Evolutionary conservation across 2,113 vertebrate genomes (phyloP).

Genomic region (Varanus salvator): DNA sequence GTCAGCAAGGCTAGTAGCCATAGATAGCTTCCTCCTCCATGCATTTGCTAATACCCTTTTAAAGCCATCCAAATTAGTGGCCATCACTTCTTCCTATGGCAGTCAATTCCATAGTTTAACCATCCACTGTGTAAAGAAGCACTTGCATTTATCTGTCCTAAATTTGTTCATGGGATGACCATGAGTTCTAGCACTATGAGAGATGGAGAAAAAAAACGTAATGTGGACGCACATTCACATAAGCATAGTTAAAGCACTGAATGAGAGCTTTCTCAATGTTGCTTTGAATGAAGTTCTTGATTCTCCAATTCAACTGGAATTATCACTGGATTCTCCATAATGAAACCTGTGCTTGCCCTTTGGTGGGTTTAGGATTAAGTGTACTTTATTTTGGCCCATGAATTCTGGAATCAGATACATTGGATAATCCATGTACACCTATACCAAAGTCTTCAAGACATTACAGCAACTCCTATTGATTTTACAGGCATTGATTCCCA

Average conservation of each 20-base stretch:
- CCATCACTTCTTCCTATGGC: too few species aligned
- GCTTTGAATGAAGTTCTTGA: background rate
- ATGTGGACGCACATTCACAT: background rate
- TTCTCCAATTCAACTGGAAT: background rate
- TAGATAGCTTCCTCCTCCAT: too few species aligned
- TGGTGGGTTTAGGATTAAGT: background rate
- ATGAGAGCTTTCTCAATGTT: background rate
- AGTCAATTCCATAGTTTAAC: too few species aligned
- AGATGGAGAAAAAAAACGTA: background rate
- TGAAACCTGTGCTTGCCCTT: background rate
- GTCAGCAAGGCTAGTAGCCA: too few species aligned
- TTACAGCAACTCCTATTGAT: background rate
- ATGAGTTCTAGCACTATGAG: too few species aligned
- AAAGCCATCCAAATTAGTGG: too few species aligned
- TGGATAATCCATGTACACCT: background rate
- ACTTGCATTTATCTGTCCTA: too few species aligned
- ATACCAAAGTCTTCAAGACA: background rate
- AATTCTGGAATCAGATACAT: background rate
- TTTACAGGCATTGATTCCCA: background rate
- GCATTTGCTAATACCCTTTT: too few species aligned
- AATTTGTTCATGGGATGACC: too few species aligned
- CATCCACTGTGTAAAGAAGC: too few species aligned
- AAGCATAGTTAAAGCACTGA: background rate
- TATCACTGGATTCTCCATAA: background rate
- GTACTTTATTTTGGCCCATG: background rate